A percentile compares a stretch with the other conserved stretches of the same genome.
Evolutionary conservation across 2,797 vertebrate species (phyloP).

Genomic region (Catharus ustulatus): DNA sequence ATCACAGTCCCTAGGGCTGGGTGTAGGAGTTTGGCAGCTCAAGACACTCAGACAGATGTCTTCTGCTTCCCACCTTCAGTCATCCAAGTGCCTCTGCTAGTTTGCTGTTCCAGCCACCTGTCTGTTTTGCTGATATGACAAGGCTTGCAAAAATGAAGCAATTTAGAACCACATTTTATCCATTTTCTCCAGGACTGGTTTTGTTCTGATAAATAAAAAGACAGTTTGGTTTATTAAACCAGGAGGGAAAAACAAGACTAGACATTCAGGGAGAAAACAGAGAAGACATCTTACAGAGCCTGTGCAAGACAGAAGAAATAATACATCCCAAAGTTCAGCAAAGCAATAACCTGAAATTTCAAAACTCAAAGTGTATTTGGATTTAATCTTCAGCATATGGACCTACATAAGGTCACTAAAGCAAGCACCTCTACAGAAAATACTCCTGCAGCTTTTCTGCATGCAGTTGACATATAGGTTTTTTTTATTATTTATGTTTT

Average conservation of each 20-base stretch:
- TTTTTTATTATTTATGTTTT: background rate
- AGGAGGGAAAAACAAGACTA: background rate
- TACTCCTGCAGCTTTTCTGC: background rate
- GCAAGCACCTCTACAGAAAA: background rate
- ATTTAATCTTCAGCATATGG: background rate
- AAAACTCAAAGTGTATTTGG: background rate
- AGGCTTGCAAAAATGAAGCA: background rate
- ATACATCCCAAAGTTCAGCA: background rate
- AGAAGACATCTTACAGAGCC: background rate
- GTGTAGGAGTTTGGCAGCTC: conserved; percentile 19
- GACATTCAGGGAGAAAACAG: background rate
- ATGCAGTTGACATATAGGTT: background rate
- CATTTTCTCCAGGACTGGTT: background rate
- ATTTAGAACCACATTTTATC: background rate
- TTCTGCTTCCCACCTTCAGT: conserved; percentile 6
- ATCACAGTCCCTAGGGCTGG: conserved; percentile 6
- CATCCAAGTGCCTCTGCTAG: background rate
- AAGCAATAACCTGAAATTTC: background rate
- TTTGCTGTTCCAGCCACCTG: conserved; percentile 1
- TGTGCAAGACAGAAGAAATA: background rate
- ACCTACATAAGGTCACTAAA: background rate
- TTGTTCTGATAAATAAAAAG: background rate
- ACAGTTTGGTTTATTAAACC: background rate
- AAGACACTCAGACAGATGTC: conserved; percentile 17
- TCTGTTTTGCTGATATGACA: background rate